Conservation (phyloP, 2,113 vertebrate genomes). For the Agelaius tricolor region DNA sequence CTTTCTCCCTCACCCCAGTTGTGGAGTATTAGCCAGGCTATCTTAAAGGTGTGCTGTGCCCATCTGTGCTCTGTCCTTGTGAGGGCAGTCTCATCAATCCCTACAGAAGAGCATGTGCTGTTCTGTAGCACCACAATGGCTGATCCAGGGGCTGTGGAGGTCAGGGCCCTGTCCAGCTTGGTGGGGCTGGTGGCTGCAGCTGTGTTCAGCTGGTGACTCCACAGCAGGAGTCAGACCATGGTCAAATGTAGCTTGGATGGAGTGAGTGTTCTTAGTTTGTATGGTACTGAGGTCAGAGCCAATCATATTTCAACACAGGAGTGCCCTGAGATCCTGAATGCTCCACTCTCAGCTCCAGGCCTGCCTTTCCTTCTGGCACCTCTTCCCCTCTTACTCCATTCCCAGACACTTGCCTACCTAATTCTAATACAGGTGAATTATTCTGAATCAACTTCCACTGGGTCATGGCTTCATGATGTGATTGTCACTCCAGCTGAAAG, state of each 20-base stretch:
- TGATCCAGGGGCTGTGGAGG: not conserved
- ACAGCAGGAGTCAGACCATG: accelerated
- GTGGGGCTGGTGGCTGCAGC: not conserved
- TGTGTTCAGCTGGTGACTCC: not conserved
- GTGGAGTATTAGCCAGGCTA: not conserved
- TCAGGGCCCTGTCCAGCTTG: accelerated
- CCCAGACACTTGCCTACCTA: not conserved
- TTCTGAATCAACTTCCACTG: accelerated
- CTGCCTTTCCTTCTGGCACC: not conserved
- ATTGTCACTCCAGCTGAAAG: not conserved
- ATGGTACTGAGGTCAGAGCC: not conserved
- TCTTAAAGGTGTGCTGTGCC: not conserved
- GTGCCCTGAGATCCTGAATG: not conserved
- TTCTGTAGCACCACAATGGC: accelerated
- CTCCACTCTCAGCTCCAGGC: not conserved
- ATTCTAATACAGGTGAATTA: not conserved
- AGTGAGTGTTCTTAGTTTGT: not conserved
- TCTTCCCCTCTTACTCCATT: not conserved
- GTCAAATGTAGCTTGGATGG: not conserved
- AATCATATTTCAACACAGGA: not conserved
- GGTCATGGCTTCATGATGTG: not conserved
- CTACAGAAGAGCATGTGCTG: accelerated
- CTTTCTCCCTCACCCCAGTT: not conserved
- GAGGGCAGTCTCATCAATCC: accelerated
- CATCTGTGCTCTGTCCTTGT: accelerated